Base-by-base conservation (phyloP, 2,113 vertebrate genomes). In the Solea solea region DNA sequence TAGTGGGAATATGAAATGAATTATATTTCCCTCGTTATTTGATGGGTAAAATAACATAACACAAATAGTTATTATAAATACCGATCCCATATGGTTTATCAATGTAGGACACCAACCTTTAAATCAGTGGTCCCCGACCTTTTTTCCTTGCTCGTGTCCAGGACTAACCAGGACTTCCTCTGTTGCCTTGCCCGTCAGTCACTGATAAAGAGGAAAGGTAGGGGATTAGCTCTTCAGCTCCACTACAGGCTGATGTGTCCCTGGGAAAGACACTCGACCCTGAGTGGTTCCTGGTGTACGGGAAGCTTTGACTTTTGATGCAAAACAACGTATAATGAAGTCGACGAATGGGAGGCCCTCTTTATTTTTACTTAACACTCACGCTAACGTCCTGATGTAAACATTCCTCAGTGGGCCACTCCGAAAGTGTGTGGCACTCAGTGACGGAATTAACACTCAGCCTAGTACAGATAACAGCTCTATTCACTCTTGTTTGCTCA, bases 401-500 rank as follows among this genome's bases (percentile, higher is more conserved):
- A 1, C 27, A 21, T 64, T 65, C 57, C 76, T 72, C 57, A 25
- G 56, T 0, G 5, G 72, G 14, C 56, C 34, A 54, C 15, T 63
- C 15, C 9, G 50, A n/a, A 61, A 48, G 42, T 3, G 7, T 45
- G 45, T 54, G 64, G 8, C 10, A 7, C 64, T 72, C 52, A 11
- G 12, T 64, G 54, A 73, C 40, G 56, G 63, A 66, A 63, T 70
- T 80, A 80, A 82, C 71, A 16, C 45, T 70, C 64, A 21, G 54
- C 69, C 78, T 76, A 82, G 69, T 61, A 64, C 64, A 71, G 61
- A 63, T 80, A 89, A 87, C 76, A 52, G 79, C 69, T 77, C 65
- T 73, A 83, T 85, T 81, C 78, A 68, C 74, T 78, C 70, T 40
- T 69, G 70, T 84, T 82, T 83, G 78, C 72, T 64, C 53, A 80